A percentile compares a stretch with the other conserved stretches of the same genome.
Conservation (phyloP, 2,888 invertebrate species). For the Philereme vetulata region DNA sequence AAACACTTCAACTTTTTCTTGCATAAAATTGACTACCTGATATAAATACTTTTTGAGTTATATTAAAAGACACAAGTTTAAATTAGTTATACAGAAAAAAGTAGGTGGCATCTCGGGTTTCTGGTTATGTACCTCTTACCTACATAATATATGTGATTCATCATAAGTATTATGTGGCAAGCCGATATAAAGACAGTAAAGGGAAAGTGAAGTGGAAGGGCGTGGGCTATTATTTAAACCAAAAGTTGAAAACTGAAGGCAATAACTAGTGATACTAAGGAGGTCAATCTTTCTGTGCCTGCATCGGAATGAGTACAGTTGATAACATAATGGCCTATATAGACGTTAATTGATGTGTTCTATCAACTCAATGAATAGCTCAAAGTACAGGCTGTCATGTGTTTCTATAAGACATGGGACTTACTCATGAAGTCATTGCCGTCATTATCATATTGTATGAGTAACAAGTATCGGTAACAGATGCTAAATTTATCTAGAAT, state of each 20-base stretch:
- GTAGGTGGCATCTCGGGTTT: no score
- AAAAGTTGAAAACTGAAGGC: not conserved
- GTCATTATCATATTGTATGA: not conserved
- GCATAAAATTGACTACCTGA: no score
- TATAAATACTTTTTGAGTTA: no score
- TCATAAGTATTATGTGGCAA: no score
- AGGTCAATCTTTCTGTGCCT: not conserved
- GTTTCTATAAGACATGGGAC: conserved; percentile 7
- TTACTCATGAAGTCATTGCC: not conserved
- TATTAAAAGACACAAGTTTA: no score
- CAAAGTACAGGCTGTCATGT: conserved; percentile 11
- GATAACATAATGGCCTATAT: conserved; percentile 17
- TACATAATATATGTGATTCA: no score
- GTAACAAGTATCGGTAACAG: no score
- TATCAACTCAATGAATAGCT: conserved; percentile 23
- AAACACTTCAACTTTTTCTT: not conserved
- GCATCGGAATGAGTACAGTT: conserved; percentile 7
- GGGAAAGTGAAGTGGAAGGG: no score
- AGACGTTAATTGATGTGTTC: conserved; percentile 19
- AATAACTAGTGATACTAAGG: not conserved
- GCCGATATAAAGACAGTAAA: no score
- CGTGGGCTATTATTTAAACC: not conserved
- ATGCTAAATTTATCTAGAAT: no score
- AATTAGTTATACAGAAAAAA: no score
- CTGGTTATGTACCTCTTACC: no score